Base-by-base conservation (phyloP, 2,113 vertebrate genomes). In the Pseudois nayaur region DNA sequence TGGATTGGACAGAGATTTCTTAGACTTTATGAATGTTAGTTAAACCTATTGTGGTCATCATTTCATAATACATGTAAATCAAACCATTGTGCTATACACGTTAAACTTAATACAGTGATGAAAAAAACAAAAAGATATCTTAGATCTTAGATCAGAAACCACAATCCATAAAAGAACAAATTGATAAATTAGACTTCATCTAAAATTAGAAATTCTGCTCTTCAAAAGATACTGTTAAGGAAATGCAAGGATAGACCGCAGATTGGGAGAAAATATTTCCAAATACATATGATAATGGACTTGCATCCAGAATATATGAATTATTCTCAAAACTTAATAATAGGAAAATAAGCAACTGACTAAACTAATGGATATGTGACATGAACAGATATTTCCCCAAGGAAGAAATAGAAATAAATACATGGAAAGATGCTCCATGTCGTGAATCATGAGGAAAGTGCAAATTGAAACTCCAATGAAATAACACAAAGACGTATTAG, bases 371-470 rank as follows among this genome's bases (percentile, higher is more conserved):
- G 23, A 21, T 8, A 87, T 82, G 45, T n/a, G 10, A 78, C 50
- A 90, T 91, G 45, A 95, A 84, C 25, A 85, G 71, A 74, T 96
- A 74, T 25, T 91, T 64, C 16, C 64, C 79, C 36, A 33, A 87
- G 74, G 40, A 87, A 94, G 94, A 97, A 95, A 90, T 52, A 79
- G 67, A 96, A 89, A 48, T 85, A 88, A 91, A 48, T n/a, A 40
- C 79, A 82, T 67, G 74, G 64, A 91, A 97, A 95, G 57, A 78
- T 95, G 31, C 40, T 95, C 21, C 79, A 29, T 23, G n/a, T 84
- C 27, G 60, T 89, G 88, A 89, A 21, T 90, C 55, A 62, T 83
- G 91, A 92, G 84, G 48, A 50, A 94, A 90, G 85, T 96, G 76
- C 57, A 97, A 88, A 92, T 95, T 74, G 81, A 84, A 96, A 45